These are phyloP conservation scores for Macrostomum cliftonense DNA, from an alignment of 2,888 invertebrate genomes.

Conservation along the genomic window DNA sequence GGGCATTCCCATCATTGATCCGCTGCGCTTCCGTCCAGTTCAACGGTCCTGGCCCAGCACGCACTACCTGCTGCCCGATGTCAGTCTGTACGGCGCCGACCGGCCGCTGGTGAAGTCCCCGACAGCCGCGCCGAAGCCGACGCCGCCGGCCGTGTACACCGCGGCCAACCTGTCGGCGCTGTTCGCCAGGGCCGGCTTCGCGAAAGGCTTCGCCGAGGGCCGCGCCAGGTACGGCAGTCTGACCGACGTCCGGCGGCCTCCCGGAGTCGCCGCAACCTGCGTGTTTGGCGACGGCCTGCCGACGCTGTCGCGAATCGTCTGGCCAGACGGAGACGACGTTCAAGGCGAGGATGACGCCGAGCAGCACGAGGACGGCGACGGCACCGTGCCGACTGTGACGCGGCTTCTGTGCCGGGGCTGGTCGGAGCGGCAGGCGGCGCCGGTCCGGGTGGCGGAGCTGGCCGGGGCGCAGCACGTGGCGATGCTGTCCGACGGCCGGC, in stretches of 20 bases:
- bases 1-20: constrained; percentile 59
- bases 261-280: too few relatives aligned
- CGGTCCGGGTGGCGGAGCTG: neutral
- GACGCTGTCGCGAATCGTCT: neutral
- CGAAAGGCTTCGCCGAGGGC: too few relatives aligned
- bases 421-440: constrained; percentile 10
- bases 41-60: constrained; percentile 84
- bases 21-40: constrained; percentile 58
- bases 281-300: too few relatives aligned
- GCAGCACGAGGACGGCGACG: constrained; percentile 7
- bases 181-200: too few relatives aligned
- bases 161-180: too few relatives aligned
- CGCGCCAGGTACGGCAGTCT: too few relatives aligned
- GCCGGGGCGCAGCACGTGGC: neutral
- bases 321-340: constrained; percentile 8
- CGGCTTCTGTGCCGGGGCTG: constrained; percentile 20
- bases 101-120: too few relatives aligned
- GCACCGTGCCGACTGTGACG: constrained; percentile 13
- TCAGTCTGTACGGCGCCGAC: constrained; percentile 31
- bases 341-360: too few relatives aligned
- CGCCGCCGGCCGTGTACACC: too few relatives aligned
- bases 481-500: neutral
- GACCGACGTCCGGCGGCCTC: too few relatives aligned
- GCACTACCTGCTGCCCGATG: constrained; percentile 80
- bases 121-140: too few relatives aligned